Base-by-base conservation (phyloP, 1,140 invertebrate genomes). In the Brachionus manjavacas region DNA sequence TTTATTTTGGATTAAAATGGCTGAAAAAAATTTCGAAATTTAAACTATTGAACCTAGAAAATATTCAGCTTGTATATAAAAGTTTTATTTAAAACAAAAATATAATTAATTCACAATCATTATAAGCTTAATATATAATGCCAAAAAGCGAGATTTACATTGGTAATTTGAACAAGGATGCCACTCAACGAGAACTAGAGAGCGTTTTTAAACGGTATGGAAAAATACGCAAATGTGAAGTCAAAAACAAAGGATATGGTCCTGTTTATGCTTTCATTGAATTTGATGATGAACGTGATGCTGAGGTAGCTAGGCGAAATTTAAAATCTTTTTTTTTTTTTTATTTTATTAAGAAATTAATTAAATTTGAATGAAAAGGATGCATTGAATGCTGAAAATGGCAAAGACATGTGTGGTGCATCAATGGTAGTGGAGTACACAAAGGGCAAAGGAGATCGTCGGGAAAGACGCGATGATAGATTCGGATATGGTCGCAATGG, bases 251-350 rank as follows among this genome's bases (percentile, higher is more conserved):
- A 81, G 79, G 79, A 11, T 23, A 81, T 14, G 79, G 60, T 16
- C 86, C 89, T 20, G 89, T 95, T 41, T 98, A 98, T 91, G 96
- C 95, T 12, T 98, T 98, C 91, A 94, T 98, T n/a, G 95, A 97
- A 89, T 98, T 96, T 90, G 96, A 98, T 90, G 96, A 96, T 89
- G 92, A 93, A 87, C 93, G 95, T 88, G 96, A 98, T 90, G 96
- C 96, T 7, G 95, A 96, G 88, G 96, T 78, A 46, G 1, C 0
- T 35, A 0, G 31, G 6, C n/a, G n/a, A n/a, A n/a, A n/a, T n/a
- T n/a, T n/a, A 35, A 35, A 35, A 7, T 7, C 1, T 7, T 35
- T 31, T 31, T 35, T 35, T 35, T 35, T 31, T 31, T 3, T 1
- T 31, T 4, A 31, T 2, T 31, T 4, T 3, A 3, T 35, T 6